Evolutionary conservation across 2,888 invertebrate species (phyloP).

Genomic region (Euclidia mi): DNA sequence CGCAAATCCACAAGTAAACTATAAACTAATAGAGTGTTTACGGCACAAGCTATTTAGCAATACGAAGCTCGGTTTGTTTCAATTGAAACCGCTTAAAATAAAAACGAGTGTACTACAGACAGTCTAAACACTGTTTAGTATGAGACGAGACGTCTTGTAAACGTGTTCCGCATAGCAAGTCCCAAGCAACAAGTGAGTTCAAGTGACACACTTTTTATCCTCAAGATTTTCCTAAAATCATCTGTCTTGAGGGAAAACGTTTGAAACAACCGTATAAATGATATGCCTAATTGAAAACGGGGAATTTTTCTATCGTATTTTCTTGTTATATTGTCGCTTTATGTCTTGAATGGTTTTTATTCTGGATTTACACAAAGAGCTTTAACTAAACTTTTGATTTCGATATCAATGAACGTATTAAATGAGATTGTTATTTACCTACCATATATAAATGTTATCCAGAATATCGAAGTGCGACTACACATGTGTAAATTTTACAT

Average conservation of each 20-base stretch:
- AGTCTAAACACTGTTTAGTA: slow-evolving; percentile 58
- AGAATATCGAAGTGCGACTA: no score
- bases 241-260: slow-evolving; percentile 40
- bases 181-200: slow-evolving; percentile 74
- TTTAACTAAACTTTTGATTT: neutral
- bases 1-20: neutral
- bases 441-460: no score
- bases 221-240: slow-evolving; percentile 44
- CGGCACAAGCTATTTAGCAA: slow-evolving; percentile 14
- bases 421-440: no score
- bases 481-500: no score
- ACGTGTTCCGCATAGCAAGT: slow-evolving; percentile 72
- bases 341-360: neutral
- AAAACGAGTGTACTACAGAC: slow-evolving; percentile 45
- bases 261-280: slow-evolving; percentile 19
- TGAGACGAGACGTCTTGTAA: slow-evolving; percentile 52
- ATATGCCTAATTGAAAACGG: slow-evolving; percentile 23
- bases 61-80: slow-evolving; percentile 11
- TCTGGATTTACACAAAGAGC: neutral
- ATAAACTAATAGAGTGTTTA: neutral
- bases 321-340: neutral
- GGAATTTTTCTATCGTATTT: neutral
- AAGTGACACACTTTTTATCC: slow-evolving; percentile 57
- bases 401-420: no score
- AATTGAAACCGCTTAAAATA: slow-evolving; percentile 52